Base-by-base conservation (phyloP, 2,888 invertebrate species). In the Pteria penguin region DNA sequence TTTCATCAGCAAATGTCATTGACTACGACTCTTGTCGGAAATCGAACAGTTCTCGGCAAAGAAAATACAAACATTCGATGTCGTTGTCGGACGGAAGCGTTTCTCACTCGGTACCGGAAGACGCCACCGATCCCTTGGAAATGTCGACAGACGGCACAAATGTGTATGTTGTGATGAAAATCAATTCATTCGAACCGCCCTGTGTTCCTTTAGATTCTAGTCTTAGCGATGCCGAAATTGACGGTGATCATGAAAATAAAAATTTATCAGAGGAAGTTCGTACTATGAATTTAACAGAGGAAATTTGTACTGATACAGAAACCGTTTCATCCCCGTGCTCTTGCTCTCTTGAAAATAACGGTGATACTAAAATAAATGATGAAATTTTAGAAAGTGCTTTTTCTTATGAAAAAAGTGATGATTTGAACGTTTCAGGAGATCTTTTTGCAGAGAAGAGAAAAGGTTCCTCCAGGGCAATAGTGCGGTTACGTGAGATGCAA, bases 101-200 rank as follows among this genome's bases (percentile, higher is more conserved):
- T 8, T n/a, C n/a, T n/a, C n/a, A n/a, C n/a, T n/a, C n/a, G n/a
- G n/a, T n/a, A n/a, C 45, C 45, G 8, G 45, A 45, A 45, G 18
- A 68, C 22, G 57, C 26, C 29, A 26, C 29, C n/a, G 55, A 67
- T 54, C 67, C 67, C 2, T 36, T 68, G 4, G 68, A 68, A 68
- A 29, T 68, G 2, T 68, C 68, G 4, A 68, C 68, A 8, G 68
- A 68, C 32, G 68, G 68, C 26, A 68, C 55, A 33, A 68, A 55
- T 24, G 68, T 68, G 14, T 68, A 68, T 68, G 68, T 52, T 33
- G 31, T 31, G 4, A n/a, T 68, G 27, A 68, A 68, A 29, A 68
- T 68, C 24, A 57, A 31, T 68, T 68, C 68, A 3, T 26, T 18
- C 11, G 18, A 14, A 18, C 11, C 45, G 45, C 45, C 45, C 8